Percentiles rank a stretch among this genome's conserved stretches.
Evolutionary conservation across 2,113 vertebrate genomes (phyloP).

Genomic region (Bubo scandiacus): DNA sequence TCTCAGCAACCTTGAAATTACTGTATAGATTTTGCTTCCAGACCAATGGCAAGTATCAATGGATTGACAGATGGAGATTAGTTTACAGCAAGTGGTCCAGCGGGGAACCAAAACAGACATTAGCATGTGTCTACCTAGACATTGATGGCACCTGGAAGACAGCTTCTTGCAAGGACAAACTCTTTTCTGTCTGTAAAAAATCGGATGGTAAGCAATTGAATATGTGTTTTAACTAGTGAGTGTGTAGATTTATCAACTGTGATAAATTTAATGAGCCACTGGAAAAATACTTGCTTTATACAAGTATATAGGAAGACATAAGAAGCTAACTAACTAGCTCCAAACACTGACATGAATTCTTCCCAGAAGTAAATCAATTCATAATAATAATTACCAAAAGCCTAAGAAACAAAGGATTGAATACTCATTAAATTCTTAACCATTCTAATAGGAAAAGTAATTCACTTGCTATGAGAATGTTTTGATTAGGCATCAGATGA

Average conservation of each 20-base stretch:
- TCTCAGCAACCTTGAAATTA: neutral
- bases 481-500: neutral
- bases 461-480: neutral
- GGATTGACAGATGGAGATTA: conserved; percentile 87
- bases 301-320: neutral
- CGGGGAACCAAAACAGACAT: conserved; percentile 81
- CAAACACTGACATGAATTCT: neutral
- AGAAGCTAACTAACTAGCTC: neutral
- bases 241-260: neutral
- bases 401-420: neutral
- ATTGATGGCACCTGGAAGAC: conserved; percentile 86
- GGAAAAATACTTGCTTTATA: neutral
- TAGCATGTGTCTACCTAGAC: conserved; percentile 87
- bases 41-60: conserved; percentile 82
- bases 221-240: neutral
- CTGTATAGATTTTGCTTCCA: conserved; percentile 42
- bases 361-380: neutral
- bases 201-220: conserved; percentile 76
- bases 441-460: neutral
- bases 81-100: conserved; percentile 85
- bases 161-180: conserved; percentile 75
- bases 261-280: neutral
- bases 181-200: conserved; percentile 85
- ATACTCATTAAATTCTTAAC: neutral
- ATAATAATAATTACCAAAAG: neutral